These are phyloP conservation scores for Mesochorus sp. DNA, from an alignment of 2,888 invertebrate genomes.

Conservation along the genomic window DNA sequence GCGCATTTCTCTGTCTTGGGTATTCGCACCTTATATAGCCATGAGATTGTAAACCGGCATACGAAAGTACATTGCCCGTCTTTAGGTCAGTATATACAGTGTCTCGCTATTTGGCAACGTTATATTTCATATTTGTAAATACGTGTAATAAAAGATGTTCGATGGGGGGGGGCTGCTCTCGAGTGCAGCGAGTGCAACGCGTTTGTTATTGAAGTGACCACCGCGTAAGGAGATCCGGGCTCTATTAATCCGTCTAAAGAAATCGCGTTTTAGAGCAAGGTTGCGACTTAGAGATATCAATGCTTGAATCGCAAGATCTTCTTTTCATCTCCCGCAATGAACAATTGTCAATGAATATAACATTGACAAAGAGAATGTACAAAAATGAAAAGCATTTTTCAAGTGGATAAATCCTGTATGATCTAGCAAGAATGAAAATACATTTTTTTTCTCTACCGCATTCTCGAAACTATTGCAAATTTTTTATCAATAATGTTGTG, in stretches of 20 bases:
- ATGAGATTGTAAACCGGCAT: conserved; percentile 52
- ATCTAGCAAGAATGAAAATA: neutral
- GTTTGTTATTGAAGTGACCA: conserved; percentile 18
- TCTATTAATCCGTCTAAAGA: conserved; percentile 46
- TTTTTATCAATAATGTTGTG: neutral
- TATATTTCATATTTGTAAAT: too few relatives aligned
- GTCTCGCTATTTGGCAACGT: neutral
- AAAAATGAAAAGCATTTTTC: neutral
- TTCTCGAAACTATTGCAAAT: neutral
- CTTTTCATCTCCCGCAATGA: too few relatives aligned
- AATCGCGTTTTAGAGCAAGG: conserved; percentile 54
- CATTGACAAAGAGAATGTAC: neutral
- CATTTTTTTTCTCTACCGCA: neutral
- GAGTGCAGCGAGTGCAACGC: neutral
- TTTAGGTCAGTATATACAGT: neutral
- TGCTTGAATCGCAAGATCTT: conserved; percentile 39
- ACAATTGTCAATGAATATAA: neutral
- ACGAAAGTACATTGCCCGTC: conserved; percentile 37
- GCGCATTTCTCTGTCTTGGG: conserved; percentile 27
- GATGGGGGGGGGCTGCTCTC: too few relatives aligned
- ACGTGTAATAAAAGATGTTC: neutral
- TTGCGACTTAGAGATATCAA: conserved; percentile 48
- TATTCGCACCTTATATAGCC: conserved; percentile 38
- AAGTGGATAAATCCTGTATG: neutral
- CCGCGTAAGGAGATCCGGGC: conserved; percentile 41